phyloP scores from a whole-genome alignment of 1,140 invertebrate genomes.

The Eciton burchellii region DNA sequence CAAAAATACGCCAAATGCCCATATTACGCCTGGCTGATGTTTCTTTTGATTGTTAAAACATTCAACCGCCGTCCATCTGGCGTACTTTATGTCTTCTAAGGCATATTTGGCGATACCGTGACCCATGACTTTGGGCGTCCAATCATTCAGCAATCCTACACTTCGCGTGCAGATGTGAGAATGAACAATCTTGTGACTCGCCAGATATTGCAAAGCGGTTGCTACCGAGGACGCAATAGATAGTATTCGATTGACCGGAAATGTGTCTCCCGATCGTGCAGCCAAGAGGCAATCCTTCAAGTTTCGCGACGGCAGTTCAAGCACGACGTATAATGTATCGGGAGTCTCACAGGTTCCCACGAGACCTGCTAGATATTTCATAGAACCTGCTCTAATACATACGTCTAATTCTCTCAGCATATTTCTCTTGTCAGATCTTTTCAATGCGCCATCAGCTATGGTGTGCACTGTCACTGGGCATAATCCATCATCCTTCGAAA shows the following conservation, averaged over 20 bases:
- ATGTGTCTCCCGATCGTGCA: constrained; percentile 87
- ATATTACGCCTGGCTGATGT: constrained; percentile 91
- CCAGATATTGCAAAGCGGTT: constrained; percentile 83
- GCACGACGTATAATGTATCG: constrained; percentile 89
- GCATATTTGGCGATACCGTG: constrained; percentile 88
- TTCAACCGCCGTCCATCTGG: constrained; percentile 92
- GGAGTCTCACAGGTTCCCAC: constrained; percentile 92
- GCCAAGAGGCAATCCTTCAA: constrained; percentile 90
- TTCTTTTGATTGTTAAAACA: constrained; percentile 89
- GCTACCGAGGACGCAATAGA: constrained; percentile 88
- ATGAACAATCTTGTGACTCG: constrained; percentile 88
- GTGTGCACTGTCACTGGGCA: constrained; percentile 82
- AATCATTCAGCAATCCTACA: constrained; percentile 87
- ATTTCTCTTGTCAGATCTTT: constrained; percentile 87
- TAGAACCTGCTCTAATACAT: constrained; percentile 89
- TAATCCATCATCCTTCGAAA: constrained; percentile 86
- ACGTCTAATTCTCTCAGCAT: constrained; percentile 92
- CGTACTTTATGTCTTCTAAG: constrained; percentile 87
- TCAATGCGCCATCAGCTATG: constrained; percentile 88
- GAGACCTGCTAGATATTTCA: constrained; percentile 90
- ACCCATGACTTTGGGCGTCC: constrained; percentile 90
- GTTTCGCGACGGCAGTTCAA: constrained; percentile 88
- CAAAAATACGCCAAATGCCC: constrained; percentile 92
- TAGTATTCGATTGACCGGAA: constrained; percentile 88
- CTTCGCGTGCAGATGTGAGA: constrained; percentile 90